These are phyloP conservation scores for Dromius quadrimaculatus DNA, from an alignment of 2,888 invertebrate species.

Conservation along the genomic window DNA sequence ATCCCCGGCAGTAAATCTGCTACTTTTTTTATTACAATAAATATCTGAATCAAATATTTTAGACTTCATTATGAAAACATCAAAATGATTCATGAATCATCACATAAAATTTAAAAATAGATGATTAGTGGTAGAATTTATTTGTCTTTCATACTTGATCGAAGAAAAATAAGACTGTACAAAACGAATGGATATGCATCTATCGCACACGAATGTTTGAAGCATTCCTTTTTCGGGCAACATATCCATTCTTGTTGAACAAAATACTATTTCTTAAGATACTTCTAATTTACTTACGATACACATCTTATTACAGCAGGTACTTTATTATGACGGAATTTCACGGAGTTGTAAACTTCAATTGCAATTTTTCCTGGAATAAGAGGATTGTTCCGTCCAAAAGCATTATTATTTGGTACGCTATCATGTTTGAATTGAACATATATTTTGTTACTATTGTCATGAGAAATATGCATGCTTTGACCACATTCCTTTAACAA, in stretches of 20 bases:
- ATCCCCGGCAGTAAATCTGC: too few species aligned
- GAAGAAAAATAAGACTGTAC: too few species aligned
- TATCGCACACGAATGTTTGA: too few species aligned
- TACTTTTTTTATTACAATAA: too few species aligned
- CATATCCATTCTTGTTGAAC: background rate
- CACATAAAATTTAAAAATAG: too few species aligned
- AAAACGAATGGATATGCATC: too few species aligned
- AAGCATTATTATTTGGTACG: conserved; percentile 42
- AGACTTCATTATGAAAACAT: too few species aligned
- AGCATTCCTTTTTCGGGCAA: background rate
- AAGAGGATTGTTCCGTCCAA: conserved; percentile 64
- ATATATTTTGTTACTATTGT: conserved; percentile 73
- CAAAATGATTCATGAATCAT: too few species aligned
- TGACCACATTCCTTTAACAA: conserved; percentile 69
- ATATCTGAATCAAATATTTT: too few species aligned
- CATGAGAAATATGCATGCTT: conserved; percentile 69
- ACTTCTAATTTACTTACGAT: conserved; percentile 67
- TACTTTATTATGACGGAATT: conserved; percentile 73
- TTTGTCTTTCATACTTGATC: too few species aligned
- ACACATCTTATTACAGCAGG: conserved; percentile 70
- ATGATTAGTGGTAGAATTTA: too few species aligned
- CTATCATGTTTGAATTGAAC: conserved; percentile 72
- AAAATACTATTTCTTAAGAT: background rate
- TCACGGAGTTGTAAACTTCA: conserved; percentile 81
- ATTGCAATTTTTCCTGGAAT: conserved; percentile 74